A percentile compares a stretch with the other conserved stretches of the same genome.
These are phyloP conservation scores for Barbus barbus DNA, from an alignment of 2,113 vertebrate genomes.

Conservation along the genomic window DNA sequence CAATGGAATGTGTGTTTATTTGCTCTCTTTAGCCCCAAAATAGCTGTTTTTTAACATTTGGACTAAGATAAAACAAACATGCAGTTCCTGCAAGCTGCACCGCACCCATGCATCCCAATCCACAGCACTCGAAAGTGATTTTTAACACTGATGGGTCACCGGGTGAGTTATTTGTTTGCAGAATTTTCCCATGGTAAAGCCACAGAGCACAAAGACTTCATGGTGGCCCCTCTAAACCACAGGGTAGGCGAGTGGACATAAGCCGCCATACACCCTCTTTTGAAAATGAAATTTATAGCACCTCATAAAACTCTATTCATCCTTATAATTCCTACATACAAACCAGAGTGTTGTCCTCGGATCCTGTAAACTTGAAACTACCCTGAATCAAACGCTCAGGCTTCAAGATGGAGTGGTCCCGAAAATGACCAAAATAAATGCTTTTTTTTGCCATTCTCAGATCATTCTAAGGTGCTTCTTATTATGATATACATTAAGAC, in stretches of 20 bases:
- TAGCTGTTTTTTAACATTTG: conserved; percentile 67
- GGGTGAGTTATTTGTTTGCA: conserved; percentile 76
- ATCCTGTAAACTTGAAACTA: conserved; percentile 61
- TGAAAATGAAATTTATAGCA: conserved; percentile 75
- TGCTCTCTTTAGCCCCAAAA: conserved; percentile 68
- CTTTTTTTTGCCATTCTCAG: background rate
- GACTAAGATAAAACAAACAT: conserved; percentile 68
- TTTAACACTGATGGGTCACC: conserved; percentile 68
- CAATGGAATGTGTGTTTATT: conserved; percentile 71
- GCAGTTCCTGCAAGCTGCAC: conserved; percentile 62
- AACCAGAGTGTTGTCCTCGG: conserved; percentile 53
- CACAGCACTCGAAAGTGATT: conserved; percentile 70
- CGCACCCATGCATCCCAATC: conserved; percentile 70
- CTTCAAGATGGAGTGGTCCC: background rate
- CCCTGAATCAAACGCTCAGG: conserved; percentile 21
- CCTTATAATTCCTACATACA: conserved; percentile 70
- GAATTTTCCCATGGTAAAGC: conserved; percentile 79
- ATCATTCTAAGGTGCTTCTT: background rate
- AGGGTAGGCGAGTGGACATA: conserved; percentile 69
- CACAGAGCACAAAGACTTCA: conserved; percentile 70
- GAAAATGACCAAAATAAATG: background rate
- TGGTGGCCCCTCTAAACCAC: conserved; percentile 72
- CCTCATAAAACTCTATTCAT: conserved; percentile 73
- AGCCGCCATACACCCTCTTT: conserved; percentile 66
- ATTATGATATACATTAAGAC: background rate